phyloP scores from a whole-genome alignment of 2,888 invertebrate species.

The Choristoneura rosaceana region DNA sequence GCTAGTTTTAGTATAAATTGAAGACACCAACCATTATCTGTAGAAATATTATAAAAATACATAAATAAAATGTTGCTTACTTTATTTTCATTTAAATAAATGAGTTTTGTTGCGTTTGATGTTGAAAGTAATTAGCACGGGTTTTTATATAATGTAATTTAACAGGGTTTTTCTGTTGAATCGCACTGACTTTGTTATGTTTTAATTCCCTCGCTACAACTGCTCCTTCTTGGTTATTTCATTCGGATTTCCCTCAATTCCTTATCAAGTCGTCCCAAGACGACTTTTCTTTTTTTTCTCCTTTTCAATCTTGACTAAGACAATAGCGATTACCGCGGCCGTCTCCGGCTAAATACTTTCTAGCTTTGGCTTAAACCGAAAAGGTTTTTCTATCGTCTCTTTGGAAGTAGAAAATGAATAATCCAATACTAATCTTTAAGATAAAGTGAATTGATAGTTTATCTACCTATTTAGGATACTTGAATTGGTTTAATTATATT shows the following conservation, averaged over 20 bases:
- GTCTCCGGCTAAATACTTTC: slow-evolving; percentile 29
- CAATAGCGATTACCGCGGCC: slow-evolving; percentile 24
- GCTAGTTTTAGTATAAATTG: too few species aligned
- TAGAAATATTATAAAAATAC: too few species aligned
- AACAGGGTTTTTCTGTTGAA: neutral
- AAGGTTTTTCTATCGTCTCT: neutral
- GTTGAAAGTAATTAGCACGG: neutral
- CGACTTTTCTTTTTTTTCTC: slow-evolving; percentile 18
- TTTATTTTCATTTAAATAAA: neutral
- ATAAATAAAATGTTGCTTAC: too few species aligned
- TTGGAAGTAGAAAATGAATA: neutral
- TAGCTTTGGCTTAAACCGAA: slow-evolving; percentile 2
- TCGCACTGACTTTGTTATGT: slow-evolving; percentile 6
- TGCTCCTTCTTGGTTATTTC: slow-evolving; percentile 13
- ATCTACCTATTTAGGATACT: neutral
- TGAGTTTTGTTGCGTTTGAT: neutral
- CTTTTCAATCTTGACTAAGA: slow-evolving; percentile 21
- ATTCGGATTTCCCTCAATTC: slow-evolving; percentile 21
- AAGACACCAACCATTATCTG: too few species aligned
- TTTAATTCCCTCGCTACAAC: slow-evolving; percentile 13
- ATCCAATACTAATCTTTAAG: neutral
- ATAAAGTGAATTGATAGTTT: neutral
- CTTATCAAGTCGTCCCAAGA: slow-evolving; percentile 26
- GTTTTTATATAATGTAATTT: slow-evolving; percentile 1
- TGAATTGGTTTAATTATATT: neutral